Evolutionary conservation across 2,113 vertebrate genomes (phyloP), one percentile per base, ranked within the genome.

Genomic region (Hemiscyllium ocellatum): DNA sequence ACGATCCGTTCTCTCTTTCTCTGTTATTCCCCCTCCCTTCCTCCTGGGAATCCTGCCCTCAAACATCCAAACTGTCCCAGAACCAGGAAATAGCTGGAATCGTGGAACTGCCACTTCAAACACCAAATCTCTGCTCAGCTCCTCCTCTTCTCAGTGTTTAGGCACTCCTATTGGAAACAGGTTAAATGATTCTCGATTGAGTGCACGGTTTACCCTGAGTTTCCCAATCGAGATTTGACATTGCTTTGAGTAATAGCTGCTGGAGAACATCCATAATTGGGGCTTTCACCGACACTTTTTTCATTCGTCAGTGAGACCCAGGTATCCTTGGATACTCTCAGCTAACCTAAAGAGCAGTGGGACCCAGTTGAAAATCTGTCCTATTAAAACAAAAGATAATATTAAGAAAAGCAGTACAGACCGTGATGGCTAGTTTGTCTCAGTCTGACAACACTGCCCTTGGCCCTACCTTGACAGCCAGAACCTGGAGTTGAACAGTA

Each of bases 391-490:
- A 61, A 33, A 90, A 19, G 19, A 6, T 1, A 22, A 22, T 65
- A 37, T 93, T 37, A 68, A 66, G 19, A 47, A 20, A 20, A 83
- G n/a, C 37, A 6, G 80, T 47, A 65, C n/a, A 20, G 33, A 22
- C 61, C 89, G 22, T 10, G 61, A 4, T 20, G 2, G 61, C 37
- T 61, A 22, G 15, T 66, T 37, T 66, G 61, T 37, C 29, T 8
- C 2, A 42, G 37, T 42, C 37, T 5, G 4, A 83, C n/a, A 83
- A 22, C 17, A 4, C n/a, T 42, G 37, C 20, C 4, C 56, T 93
- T 66, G 68, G 47, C 69, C 94, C 69, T 95, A 95, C 94, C 94
- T 72, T 95, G 94, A 50, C 94, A 95, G 52, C 37, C 94, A 47
- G 94, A 95, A 72, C 93, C 68, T 26, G 42, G 13, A 42, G 94